Evolutionary conservation across 2,888 invertebrate species (phyloP).

Genomic region (Yponomeuta plumbellus): DNA sequence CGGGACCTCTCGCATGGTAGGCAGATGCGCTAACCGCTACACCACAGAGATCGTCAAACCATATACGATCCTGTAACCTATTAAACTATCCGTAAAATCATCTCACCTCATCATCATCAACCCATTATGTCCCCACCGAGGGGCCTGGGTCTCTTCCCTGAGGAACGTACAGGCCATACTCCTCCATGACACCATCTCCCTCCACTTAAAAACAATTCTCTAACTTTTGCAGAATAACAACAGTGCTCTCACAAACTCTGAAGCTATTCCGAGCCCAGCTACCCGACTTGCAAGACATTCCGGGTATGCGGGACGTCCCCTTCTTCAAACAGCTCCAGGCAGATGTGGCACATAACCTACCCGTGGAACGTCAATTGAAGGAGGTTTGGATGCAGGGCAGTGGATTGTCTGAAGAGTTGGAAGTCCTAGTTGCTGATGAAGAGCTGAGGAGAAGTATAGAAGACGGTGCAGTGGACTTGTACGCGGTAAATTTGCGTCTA

Average conservation of each 20-base stretch:
- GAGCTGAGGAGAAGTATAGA: slow-evolving; percentile 33
- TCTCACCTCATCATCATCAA: too few relatives aligned
- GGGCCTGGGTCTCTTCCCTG: too few relatives aligned
- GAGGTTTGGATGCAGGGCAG: slow-evolving; percentile 33
- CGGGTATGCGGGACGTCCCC: slow-evolving; percentile 42
- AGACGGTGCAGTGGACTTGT: slow-evolving; percentile 43
- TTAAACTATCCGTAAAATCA: too few relatives aligned
- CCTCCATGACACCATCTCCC: too few relatives aligned
- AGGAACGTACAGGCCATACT: too few relatives aligned
- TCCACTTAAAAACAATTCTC: too few relatives aligned
- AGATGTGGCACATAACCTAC: slow-evolving; percentile 46
- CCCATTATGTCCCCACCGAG: too few relatives aligned
- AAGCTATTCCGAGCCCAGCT: slow-evolving; percentile 48
- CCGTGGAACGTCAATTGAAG: slow-evolving; percentile 37
- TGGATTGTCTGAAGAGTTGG: slow-evolving; percentile 29
- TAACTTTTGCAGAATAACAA: slow-evolving; percentile 41
- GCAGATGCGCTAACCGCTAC: too few relatives aligned
- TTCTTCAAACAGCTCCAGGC: slow-evolving; percentile 40
- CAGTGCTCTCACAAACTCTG: slow-evolving; percentile 43
- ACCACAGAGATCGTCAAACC: too few relatives aligned
- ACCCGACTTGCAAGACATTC: slow-evolving; percentile 53
- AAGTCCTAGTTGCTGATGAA: slow-evolving; percentile 27
- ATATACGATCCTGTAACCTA: too few relatives aligned
- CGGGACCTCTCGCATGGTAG: too few relatives aligned
- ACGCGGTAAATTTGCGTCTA: slow-evolving; percentile 37